A percentile compares a stretch with the other conserved stretches of the same genome.
Conservation (phyloP, 2,888 invertebrate species). For the Flabesymbios commensalis region DNA sequence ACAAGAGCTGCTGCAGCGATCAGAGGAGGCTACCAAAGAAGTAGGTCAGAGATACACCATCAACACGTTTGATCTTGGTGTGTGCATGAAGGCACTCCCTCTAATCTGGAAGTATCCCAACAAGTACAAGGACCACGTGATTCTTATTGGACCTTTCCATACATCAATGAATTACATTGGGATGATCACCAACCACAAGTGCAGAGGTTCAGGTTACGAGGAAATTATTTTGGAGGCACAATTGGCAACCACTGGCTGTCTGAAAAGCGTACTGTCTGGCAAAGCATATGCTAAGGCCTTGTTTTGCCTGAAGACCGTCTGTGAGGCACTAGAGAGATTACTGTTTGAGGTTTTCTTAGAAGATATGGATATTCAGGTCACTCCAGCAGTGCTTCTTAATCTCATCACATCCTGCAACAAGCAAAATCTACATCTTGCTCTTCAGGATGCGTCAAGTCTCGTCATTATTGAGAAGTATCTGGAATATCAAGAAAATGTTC, state of each 20-base stretch:
- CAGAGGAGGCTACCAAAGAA: conserved; percentile 14
- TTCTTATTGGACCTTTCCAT: conserved; percentile 28
- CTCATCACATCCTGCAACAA: background rate
- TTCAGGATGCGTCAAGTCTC: background rate
- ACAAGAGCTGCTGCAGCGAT: conserved; percentile 5
- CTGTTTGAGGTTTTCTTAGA: conserved; percentile 11
- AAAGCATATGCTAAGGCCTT: conserved; percentile 33
- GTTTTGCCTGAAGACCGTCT: conserved; percentile 30
- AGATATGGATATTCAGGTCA: background rate
- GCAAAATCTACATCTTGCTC: background rate
- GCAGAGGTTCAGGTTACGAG: conserved; percentile 22
- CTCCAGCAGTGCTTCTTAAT: background rate
- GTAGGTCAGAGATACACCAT: conserved; percentile 31
- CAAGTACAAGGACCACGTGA: conserved; percentile 23
- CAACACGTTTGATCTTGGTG: conserved; percentile 37
- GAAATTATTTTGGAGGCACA: conserved; percentile 27
- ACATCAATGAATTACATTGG: conserved; percentile 11
- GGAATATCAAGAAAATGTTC: conserved; percentile 1
- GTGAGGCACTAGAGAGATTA: conserved; percentile 27
- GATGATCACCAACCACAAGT: conserved; percentile 28
- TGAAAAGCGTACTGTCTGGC: conserved; percentile 28
- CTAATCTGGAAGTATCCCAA: conserved; percentile 27
- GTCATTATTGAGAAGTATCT: background rate
- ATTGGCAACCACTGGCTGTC: conserved; percentile 23
- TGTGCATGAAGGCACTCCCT: conserved; percentile 36